A percentile compares a stretch with the other conserved stretches of the same genome.
phyloP scores from a whole-genome alignment of 2,888 invertebrate species.

The Amphipoea lucens region DNA sequence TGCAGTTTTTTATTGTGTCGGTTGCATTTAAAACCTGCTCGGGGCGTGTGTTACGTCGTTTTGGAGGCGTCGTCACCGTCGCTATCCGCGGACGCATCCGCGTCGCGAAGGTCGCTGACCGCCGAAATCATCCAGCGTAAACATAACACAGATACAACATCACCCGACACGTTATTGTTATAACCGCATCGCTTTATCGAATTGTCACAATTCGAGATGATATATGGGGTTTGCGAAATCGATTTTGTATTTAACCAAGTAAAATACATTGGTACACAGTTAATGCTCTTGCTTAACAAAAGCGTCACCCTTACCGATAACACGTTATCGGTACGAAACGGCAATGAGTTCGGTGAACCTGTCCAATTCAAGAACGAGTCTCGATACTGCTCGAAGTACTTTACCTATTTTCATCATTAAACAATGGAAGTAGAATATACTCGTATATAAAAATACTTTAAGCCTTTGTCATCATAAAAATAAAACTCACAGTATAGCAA shows the following conservation, averaged over 20 bases:
- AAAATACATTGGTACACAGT: slow-evolving; percentile 32
- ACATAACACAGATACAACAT: slow-evolving; percentile 71
- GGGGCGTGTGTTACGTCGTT: slow-evolving; percentile 74
- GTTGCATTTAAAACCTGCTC: slow-evolving; percentile 78
- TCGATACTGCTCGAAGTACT: slow-evolving; percentile 64
- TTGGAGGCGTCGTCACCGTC: slow-evolving; percentile 62
- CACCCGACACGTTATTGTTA: slow-evolving; percentile 21
- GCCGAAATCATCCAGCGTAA: slow-evolving; percentile 84
- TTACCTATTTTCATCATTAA: slow-evolving; percentile 49
- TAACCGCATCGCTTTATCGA: slow-evolving; percentile 24
- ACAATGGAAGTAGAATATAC: slow-evolving; percentile 45
- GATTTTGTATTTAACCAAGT: slow-evolving; percentile 9
- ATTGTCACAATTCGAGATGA: slow-evolving; percentile 42
- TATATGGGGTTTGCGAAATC: slow-evolving; percentile 22
- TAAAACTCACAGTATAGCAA: slow-evolving; percentile 74
- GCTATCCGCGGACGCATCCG: slow-evolving; percentile 76
- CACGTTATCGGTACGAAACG: slow-evolving; percentile 71
- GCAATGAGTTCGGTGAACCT: slow-evolving; percentile 75
- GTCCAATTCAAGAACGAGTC: slow-evolving; percentile 71
- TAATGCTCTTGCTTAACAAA: slow-evolving; percentile 46
- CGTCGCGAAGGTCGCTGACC: slow-evolving; percentile 88
- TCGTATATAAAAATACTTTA: slow-evolving; percentile 66
- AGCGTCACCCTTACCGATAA: slow-evolving; percentile 64
- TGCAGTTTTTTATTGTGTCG: slow-evolving; percentile 74
- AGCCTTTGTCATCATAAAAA: slow-evolving; percentile 70